Evolutionary conservation across 2,888 invertebrate species (phyloP).

Genomic region (Spicauda simplicius): DNA sequence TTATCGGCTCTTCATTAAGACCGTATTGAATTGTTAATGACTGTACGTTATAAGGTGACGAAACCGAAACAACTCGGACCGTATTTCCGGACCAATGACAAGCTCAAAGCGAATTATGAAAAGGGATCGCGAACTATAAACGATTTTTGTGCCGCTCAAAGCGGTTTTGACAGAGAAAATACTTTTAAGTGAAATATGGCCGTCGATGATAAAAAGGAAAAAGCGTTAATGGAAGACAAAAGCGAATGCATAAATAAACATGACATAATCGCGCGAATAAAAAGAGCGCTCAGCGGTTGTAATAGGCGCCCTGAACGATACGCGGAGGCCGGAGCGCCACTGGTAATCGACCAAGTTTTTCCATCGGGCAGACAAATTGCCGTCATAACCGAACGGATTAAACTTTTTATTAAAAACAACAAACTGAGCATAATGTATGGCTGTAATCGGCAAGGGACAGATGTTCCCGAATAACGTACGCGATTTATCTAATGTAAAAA

Average conservation of each 20-base stretch:
- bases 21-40: conserved; percentile 80
- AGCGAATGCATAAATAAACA: conserved; percentile 78
- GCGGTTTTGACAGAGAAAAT: conserved; percentile 51
- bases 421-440: conserved; percentile 84
- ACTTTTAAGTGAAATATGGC: conserved; percentile 68
- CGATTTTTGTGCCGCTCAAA: conserved; percentile 55
- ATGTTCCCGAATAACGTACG: conserved; percentile 80
- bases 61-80: conserved; percentile 67
- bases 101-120: conserved; percentile 54
- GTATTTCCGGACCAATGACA: conserved; percentile 61
- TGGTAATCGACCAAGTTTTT: conserved; percentile 81
- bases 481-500: conserved; percentile 84
- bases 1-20: conserved; percentile 81
- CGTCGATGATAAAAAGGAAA: conserved; percentile 56
- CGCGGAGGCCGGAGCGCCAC: conserved; percentile 57
- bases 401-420: conserved; percentile 85
- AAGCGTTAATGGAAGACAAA: conserved; percentile 79
- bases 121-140: conserved; percentile 57
- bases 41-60: conserved; percentile 74
- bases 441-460: conserved; percentile 83
- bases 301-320: conserved; percentile 56
- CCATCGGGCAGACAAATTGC: conserved; percentile 82
- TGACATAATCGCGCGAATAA: conserved; percentile 74
- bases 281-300: conserved; percentile 56
- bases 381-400: conserved; percentile 84